Conservation (phyloP, 2,888 invertebrate species). For the Agapostemon virescens region DNA sequence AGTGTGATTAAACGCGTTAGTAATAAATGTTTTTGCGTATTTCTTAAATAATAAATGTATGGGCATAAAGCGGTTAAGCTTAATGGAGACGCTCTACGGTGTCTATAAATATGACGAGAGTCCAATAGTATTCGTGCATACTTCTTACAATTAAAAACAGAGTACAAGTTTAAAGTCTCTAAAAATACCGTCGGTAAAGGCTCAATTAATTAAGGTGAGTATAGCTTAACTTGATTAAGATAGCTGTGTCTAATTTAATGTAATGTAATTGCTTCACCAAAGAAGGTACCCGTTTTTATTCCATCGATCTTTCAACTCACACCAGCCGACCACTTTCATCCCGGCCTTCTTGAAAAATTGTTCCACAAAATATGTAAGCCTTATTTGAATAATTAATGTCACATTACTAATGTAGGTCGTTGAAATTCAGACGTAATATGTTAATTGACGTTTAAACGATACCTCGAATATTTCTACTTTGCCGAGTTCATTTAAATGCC, state of each 20-base stretch:
- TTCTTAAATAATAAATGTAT: neutral
- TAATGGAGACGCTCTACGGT: neutral
- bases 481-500: constrained; percentile 28
- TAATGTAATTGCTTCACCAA: constrained; percentile 36
- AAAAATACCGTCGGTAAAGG: neutral
- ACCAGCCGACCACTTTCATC: constrained; percentile 14
- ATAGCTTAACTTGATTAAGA: constrained; percentile 32
- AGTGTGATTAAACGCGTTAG: neutral
- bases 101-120: neutral
- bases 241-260: constrained; percentile 30
- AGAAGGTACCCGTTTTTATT: constrained; percentile 24
- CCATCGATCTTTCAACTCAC: constrained; percentile 38
- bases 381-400: constrained; percentile 46
- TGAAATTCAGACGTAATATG: constrained; percentile 40
- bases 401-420: constrained; percentile 24
- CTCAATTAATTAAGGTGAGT: constrained; percentile 33
- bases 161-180: neutral
- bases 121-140: neutral
- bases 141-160: neutral
- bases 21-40: neutral
- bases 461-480: constrained; percentile 16
- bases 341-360: neutral
- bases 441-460: constrained; percentile 39
- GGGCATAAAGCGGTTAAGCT: neutral
- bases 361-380: constrained; percentile 19